Percentiles rank a stretch among this genome's conserved stretches.
Conservation (phyloP, 1,140 invertebrate species). For the Nixonia krombeini region DNA sequence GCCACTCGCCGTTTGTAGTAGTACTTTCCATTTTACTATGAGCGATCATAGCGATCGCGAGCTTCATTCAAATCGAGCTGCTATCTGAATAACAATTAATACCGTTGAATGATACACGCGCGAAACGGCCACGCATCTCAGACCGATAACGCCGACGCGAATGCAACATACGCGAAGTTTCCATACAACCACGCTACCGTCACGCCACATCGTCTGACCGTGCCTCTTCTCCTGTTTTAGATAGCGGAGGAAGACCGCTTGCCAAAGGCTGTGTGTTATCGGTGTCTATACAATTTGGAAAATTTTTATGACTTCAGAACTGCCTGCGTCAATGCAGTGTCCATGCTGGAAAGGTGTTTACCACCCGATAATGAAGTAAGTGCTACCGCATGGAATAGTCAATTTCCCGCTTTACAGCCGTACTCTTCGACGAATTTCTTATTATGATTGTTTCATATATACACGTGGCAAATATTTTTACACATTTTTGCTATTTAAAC, state of each 20-base stretch:
- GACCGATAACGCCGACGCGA: background rate
- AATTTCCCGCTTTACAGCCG: no score
- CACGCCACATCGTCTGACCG: background rate
- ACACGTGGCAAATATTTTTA: no score
- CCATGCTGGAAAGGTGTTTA: constrained; percentile 63
- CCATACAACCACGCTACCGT: background rate
- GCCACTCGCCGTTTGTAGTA: constrained; percentile 25
- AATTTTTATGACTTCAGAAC: constrained; percentile 73
- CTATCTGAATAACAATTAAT: constrained; percentile 8
- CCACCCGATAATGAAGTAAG: constrained; percentile 56
- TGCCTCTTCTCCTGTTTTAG: constrained; percentile 54
- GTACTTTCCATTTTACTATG: constrained; percentile 49
- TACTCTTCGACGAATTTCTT: no score
- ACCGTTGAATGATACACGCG: background rate
- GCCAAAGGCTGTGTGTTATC: constrained; percentile 72
- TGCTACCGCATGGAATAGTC: background rate
- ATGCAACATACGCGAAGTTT: background rate
- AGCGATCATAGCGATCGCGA: constrained; percentile 7
- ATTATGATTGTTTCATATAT: no score
- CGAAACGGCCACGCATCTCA: background rate
- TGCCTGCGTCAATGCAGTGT: constrained; percentile 70
- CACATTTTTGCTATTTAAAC: no score
- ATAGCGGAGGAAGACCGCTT: constrained; percentile 69
- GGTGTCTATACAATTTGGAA: constrained; percentile 73
- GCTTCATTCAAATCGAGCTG: constrained; percentile 13